phyloP scores from a whole-genome alignment of 1,140 invertebrate genomes.

The Lysiphlebus fabarum region DNA sequence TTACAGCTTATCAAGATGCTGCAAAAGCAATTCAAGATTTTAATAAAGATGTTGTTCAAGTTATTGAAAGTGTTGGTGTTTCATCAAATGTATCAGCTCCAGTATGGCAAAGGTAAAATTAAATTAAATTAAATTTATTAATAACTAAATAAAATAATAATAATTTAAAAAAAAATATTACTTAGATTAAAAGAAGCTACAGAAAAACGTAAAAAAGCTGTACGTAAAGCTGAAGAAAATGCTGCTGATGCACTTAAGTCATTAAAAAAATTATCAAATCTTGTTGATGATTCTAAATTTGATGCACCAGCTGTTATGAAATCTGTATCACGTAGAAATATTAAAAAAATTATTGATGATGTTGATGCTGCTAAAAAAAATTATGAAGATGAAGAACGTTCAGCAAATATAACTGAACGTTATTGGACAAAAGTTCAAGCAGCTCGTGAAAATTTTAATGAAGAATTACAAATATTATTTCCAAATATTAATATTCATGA shows the following conservation, averaged over 20 bases:
- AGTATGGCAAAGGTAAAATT: slow-evolving; percentile 55
- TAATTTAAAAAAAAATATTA: not conserved
- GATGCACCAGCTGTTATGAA: slow-evolving; percentile 52
- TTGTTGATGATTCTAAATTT: slow-evolving; percentile 55
- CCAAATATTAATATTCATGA: slow-evolving; percentile 66
- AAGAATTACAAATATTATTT: slow-evolving; percentile 71
- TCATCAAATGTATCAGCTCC: slow-evolving; percentile 53
- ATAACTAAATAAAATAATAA: not conserved
- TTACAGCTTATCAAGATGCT: slow-evolving; percentile 59
- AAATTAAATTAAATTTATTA: not conserved
- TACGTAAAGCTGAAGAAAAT: slow-evolving; percentile 56
- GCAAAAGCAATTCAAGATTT: slow-evolving; percentile 58
- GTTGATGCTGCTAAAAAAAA: slow-evolving; percentile 60
- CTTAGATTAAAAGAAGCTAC: slow-evolving; percentile 59
- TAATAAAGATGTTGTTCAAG: slow-evolving; percentile 60
- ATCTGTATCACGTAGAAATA: slow-evolving; percentile 57
- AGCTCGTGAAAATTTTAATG: slow-evolving; percentile 68
- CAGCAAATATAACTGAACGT: slow-evolving; percentile 62
- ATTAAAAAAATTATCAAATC: slow-evolving; percentile 38
- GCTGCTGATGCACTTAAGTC: slow-evolving; percentile 36
- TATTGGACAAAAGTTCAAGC: slow-evolving; percentile 68
- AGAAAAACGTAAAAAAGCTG: slow-evolving; percentile 53
- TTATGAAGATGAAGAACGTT: slow-evolving; percentile 57
- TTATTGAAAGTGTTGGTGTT: slow-evolving; percentile 54
- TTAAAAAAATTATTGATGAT: slow-evolving; percentile 62